phyloP scores from a whole-genome alignment of 1,140 invertebrate species.

The Paraescarpia echinospica region DNA sequence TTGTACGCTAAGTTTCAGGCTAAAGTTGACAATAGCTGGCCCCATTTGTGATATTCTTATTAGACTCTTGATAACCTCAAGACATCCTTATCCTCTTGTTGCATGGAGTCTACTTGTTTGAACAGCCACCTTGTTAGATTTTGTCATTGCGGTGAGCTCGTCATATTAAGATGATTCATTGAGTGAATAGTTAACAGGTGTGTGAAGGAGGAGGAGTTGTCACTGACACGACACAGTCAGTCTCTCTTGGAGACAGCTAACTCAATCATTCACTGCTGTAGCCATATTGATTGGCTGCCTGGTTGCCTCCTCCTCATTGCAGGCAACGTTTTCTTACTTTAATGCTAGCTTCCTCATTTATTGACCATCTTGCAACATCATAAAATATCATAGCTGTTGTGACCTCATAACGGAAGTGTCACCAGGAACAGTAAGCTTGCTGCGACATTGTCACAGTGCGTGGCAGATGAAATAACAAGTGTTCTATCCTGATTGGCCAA shows the following conservation, averaged over 20 bases:
- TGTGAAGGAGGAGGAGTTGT: background rate
- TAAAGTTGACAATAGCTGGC: too few species aligned
- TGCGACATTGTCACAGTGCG: background rate
- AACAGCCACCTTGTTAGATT: background rate
- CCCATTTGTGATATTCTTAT: background rate
- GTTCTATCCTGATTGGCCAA: background rate
- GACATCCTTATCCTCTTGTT: background rate
- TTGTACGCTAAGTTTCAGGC: too few species aligned
- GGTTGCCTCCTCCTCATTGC: background rate
- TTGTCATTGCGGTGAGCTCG: background rate
- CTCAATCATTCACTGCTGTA: background rate
- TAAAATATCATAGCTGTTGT: background rate
- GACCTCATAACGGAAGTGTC: background rate
- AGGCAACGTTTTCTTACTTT: background rate
- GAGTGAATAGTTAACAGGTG: background rate
- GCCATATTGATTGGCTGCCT: background rate
- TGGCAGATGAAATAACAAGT: background rate
- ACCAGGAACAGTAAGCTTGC: background rate
- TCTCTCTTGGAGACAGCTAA: background rate
- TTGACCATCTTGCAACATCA: background rate
- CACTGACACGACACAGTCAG: background rate
- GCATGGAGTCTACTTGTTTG: background rate
- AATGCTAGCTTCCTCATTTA: background rate
- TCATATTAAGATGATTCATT: background rate
- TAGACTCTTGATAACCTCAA: background rate